A percentile compares a stretch with the other conserved stretches of the same genome.
phyloP scores from a whole-genome alignment of 2,888 invertebrate species.

The Leucania comma region DNA sequence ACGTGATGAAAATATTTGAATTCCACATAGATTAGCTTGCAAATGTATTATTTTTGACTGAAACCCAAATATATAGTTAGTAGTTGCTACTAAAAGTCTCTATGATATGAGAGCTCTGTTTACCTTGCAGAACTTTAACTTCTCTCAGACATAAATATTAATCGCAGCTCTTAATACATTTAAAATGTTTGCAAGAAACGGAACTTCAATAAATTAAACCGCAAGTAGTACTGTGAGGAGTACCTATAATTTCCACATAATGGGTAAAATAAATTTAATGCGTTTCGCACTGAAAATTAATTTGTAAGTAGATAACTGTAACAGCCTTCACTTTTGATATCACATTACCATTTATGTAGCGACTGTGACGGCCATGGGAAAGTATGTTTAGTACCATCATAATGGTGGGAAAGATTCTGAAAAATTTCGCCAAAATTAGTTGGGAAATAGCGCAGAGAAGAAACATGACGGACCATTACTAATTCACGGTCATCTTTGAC shows the following conservation, averaged over 20 bases:
- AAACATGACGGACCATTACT: conserved; percentile 8
- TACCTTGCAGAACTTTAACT: neutral
- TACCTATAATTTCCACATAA: conserved; percentile 10
- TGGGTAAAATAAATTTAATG: conserved; percentile 14
- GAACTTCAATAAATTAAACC: neutral
- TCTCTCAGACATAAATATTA: neutral
- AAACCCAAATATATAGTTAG: neutral
- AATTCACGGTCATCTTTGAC: conserved; percentile 24
- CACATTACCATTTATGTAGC: conserved; percentile 18
- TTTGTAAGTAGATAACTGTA: conserved; percentile 29
- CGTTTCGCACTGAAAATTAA: conserved; percentile 45
- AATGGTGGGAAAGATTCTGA: conserved; percentile 53
- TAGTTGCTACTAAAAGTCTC: neutral
- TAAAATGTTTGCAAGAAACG: neutral
- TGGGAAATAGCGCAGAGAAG: conserved; percentile 45
- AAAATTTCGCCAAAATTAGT: conserved; percentile 51
- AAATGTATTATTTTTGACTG: no score
- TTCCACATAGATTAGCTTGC: neutral
- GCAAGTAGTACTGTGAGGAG: neutral
- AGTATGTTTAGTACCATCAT: conserved; percentile 33
- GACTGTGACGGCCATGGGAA: conserved; percentile 48
- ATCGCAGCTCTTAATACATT: neutral
- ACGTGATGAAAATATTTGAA: neutral
- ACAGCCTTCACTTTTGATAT: conserved; percentile 41
- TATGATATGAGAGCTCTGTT: neutral